A percentile compares a stretch with the other conserved stretches of the same genome.
Evolutionary conservation across 1,140 invertebrate genomes (phyloP).

Genomic region (Marisa cornuarietis): DNA sequence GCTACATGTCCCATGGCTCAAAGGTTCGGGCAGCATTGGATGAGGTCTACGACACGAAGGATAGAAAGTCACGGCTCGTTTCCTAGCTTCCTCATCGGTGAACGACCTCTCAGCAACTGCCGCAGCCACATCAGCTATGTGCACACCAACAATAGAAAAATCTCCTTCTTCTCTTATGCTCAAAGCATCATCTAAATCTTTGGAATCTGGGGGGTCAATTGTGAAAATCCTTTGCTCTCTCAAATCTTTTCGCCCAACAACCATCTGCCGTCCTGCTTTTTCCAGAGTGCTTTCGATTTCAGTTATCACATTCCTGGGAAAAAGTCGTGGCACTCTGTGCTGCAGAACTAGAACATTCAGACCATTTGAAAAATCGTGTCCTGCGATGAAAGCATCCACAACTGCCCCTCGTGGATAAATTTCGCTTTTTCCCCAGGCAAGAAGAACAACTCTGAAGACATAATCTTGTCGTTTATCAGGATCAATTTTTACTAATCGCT

Average conservation of each 20-base stretch:
- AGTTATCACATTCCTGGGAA: conserved; percentile 25
- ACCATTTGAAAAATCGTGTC: conserved; percentile 27
- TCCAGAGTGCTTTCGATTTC: conserved; percentile 7
- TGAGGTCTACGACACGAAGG: conserved; percentile 50
- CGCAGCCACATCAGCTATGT: conserved; percentile 62
- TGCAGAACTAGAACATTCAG: conserved; percentile 32
- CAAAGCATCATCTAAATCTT: conserved; percentile 97
- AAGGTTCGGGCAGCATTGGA: conserved; percentile 63
- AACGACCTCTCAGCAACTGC: conserved; percentile 45
- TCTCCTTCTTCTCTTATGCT: conserved; percentile 69
- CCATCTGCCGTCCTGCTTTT: conserved; percentile 57
- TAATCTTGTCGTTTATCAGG: conserved; percentile 23
- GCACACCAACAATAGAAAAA: conserved; percentile 52
- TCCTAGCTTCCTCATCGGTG: conserved; percentile 55
- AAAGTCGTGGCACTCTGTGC: conserved; percentile 29
- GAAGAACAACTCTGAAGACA: conserved; percentile 40
- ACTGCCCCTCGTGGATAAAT: conserved; percentile 41
- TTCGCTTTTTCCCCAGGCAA: conserved; percentile 34
- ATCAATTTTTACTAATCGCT: conserved; percentile 21
- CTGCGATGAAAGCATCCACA: conserved; percentile 22
- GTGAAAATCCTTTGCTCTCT: conserved; percentile 77
- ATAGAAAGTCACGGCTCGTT: conserved; percentile 57
- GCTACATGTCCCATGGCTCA: conserved; percentile 63
- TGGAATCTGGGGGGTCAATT: conserved; percentile 96
- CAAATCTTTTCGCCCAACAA: conserved; percentile 80